Evolutionary conservation across 2,797 vertebrate genomes (phyloP), one percentile per base, ranked within the genome.

Genomic region (Rhodeus uyekii): DNA sequence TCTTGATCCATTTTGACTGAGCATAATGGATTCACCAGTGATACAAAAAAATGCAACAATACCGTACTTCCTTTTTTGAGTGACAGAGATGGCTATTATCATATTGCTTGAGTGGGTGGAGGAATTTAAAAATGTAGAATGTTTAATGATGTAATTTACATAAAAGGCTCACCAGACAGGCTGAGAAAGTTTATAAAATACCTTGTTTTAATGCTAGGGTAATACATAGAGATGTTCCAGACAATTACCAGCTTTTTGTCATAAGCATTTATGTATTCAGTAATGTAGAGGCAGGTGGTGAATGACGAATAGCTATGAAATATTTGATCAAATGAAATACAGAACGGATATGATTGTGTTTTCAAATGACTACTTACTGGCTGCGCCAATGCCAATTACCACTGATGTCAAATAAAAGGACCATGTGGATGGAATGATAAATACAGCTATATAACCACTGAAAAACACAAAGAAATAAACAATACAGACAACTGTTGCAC

Each of bases 371-470:
- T 79, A 94, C 95, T 94, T 91, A 96, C 95, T 81, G 80, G 95
- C 95, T 73, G 95, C 95, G 89, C 89, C 95, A 0, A 94, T 22
- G 71, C 95, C 95, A 29, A 94, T 94, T 69, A 95, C 88, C 5
- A 94, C 89, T 5, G 95, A 96, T n/a, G 93, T 94, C 36, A 94
- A 74, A 88, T 95, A 96, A 81, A 96, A 93, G 74, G 95, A 92
- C 95, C 95, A 96, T 12, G 92, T 91, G 27, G 91, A 87, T 0
- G 95, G 95, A 64, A 77, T 34, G 87, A 95, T 93, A 90, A 96
- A 95, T 44, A 92, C 92, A 9, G 94, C 93, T 16, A 94, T 90
- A 85, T 96, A 96, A 76, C 94, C 93, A 86, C 95, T 96, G 46
- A 36, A 50, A 81, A 80, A 16, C 24, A 63, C 83, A 75, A 2